These are phyloP conservation scores for Drosophila subquinaria DNA, from an alignment of 2,888 invertebrate genomes.

Conservation along the genomic window DNA sequence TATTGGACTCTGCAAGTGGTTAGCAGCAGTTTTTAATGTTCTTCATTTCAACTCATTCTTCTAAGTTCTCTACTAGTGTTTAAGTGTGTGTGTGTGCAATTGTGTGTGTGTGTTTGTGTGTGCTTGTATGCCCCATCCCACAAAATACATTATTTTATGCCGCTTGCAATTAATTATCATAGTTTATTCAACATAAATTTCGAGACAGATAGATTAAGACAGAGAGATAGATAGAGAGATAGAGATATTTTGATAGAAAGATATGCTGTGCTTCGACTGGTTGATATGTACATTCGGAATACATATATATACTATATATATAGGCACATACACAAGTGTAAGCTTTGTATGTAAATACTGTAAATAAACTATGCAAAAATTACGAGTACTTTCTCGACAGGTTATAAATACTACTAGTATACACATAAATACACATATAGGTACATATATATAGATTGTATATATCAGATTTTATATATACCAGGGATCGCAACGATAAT, in stretches of 20 bases:
- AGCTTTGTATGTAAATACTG: slow-evolving; percentile 21
- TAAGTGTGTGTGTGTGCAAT: slow-evolving; percentile 12
- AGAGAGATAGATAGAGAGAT: slow-evolving; percentile 24
- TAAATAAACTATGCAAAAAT: slow-evolving; percentile 53
- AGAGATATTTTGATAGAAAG: slow-evolving; percentile 25
- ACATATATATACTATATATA: slow-evolving; percentile 36
- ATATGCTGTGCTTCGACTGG: slow-evolving; percentile 50
- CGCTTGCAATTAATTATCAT: slow-evolving; percentile 50
- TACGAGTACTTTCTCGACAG: slow-evolving; percentile 19
- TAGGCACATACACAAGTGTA: slow-evolving; percentile 24
- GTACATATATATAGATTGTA: slow-evolving; percentile 7
- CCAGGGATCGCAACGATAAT: background rate
- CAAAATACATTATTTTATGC: slow-evolving; percentile 29
- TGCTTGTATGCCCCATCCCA: slow-evolving; percentile 32
- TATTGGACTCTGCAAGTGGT: slow-evolving; percentile 80
- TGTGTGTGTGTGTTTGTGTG: slow-evolving; percentile 22
- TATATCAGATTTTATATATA: background rate
- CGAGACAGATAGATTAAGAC: slow-evolving; percentile 27
- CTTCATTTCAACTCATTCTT: slow-evolving; percentile 24
- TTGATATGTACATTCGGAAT: slow-evolving; percentile 75
- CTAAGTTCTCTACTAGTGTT: slow-evolving; percentile 16
- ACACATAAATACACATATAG: slow-evolving; percentile 25
- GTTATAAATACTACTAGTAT: slow-evolving; percentile 17
- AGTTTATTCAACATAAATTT: slow-evolving; percentile 71
- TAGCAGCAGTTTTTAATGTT: slow-evolving; percentile 60